Evolutionary conservation across 2,888 invertebrate genomes (phyloP), one percentile per base, ranked within the genome.

Genomic region (Luperina testacea): DNA sequence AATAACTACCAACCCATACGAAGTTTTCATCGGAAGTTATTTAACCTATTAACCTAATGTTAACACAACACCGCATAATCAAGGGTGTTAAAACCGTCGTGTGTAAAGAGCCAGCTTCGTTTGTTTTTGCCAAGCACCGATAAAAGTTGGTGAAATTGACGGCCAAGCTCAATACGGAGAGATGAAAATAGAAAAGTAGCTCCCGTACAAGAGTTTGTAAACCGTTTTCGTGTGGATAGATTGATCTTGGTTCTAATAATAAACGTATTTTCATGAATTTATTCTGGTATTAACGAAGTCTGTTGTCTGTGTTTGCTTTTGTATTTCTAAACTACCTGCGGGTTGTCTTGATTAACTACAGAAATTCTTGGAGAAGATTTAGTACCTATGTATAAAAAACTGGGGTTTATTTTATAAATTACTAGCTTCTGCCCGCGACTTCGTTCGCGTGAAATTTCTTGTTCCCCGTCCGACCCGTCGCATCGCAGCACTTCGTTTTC

Each of bases 171-270:
- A 51, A 78, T 69, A 24, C 51, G 27, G 68, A 20, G 65, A 11
- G 83, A 68, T 83, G 61, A 59, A 83, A 81, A 81, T 83, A 81
- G 81, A 83, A 83, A 65, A 71, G 51, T 72, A 59, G 17, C 51
- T 8, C 13, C 42, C 38, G 13, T 51, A 27, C 72, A 70, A 69
- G 85, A 75, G 75, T 38, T 53, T 61, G 82, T 59, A 24, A 42
- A 69, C 63, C 15, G 64, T 64, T 81, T 68, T 51, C n/a, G 61
- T 48, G 59, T 77, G 27, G 53, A 27, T 61, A 53, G 57, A 75
- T 82, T 45, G 57, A 76, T 70, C 57, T 68, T 42, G 27, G n/a
- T 32, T 67, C 51, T 74, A 59, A 59, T 53, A 20, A 38, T 69
- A 80, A 69, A 75, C 20, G 20, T 17, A 20, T 74, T 73, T 53